Conservation (phyloP, 2,888 invertebrate genomes). For the Myopa testacea region DNA sequence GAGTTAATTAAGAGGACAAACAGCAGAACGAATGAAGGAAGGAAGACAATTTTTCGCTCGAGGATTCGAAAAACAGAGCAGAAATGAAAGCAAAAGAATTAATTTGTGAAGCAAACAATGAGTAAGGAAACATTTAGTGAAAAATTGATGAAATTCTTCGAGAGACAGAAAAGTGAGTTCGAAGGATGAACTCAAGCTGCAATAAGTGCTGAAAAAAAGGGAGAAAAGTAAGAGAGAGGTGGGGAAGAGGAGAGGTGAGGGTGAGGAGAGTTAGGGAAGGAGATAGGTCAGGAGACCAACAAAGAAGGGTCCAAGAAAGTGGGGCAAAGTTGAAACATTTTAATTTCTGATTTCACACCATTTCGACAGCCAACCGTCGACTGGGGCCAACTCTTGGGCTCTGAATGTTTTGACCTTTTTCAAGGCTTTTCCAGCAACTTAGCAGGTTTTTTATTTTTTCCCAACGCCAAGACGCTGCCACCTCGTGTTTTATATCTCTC, state of each 20-base stretch:
- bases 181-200: no score
- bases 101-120: not conserved
- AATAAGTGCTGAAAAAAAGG: not conserved
- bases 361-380: slow-evolving; percentile 26
- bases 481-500: not conserved
- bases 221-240: not conserved
- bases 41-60: not conserved
- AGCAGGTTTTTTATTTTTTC: slow-evolving; percentile 10
- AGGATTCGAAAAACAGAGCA: not conserved
- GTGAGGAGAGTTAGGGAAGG: not conserved
- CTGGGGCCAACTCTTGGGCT: not conserved
- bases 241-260: not conserved
- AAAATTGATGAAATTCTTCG: slow-evolving; percentile 26
- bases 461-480: not conserved
- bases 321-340: slow-evolving; percentile 50
- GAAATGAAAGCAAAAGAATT: not conserved
- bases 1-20: slow-evolving; percentile 33
- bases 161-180: not conserved
- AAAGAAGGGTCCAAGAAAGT: no score
- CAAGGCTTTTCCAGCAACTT: slow-evolving; percentile 15
- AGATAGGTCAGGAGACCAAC: no score
- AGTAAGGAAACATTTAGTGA: slow-evolving; percentile 7
- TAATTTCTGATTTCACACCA: slow-evolving; percentile 64
- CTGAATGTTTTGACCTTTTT: slow-evolving; percentile 23
- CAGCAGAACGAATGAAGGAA: not conserved